A percentile compares a stretch with the other conserved stretches of the same genome.
phyloP scores from a whole-genome alignment of 2,797 vertebrate species.

The Anguilla pacifica region DNA sequence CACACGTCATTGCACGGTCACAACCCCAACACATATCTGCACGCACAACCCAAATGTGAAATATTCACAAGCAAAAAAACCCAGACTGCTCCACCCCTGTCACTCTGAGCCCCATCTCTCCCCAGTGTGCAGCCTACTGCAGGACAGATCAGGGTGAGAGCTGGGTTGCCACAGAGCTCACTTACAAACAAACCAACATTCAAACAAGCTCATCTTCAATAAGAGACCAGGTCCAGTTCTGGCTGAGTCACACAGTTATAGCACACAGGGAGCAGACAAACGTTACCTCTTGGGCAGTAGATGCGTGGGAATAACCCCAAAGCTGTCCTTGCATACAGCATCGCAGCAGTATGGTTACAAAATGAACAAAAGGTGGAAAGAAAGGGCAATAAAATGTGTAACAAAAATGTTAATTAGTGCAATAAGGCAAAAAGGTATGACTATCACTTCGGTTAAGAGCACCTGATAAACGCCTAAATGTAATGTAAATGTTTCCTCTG shows the following conservation, averaged over 20 bases:
- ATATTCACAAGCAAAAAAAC: not conserved
- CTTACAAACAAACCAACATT: not conserved
- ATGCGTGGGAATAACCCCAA: not conserved
- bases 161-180: not conserved
- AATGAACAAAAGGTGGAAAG: conserved; percentile 18
- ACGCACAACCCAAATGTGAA: not conserved
- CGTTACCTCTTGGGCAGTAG: not conserved
- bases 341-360: not conserved
- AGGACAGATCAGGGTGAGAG: not conserved
- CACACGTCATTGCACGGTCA: not conserved
- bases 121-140: conserved; percentile 3
- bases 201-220: not conserved
- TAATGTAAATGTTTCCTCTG: not conserved
- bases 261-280: conserved; percentile 19
- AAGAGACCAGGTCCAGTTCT: not conserved
- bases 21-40: not conserved
- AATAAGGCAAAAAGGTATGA: too few species aligned
- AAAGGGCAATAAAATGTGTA: not conserved
- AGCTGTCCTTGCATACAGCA: not conserved
- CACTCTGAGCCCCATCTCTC: not conserved
- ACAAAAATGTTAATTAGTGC: not conserved
- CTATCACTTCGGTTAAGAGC: too few species aligned
- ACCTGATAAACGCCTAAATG: too few species aligned
- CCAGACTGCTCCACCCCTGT: not conserved
- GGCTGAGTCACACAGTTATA: conserved; percentile 22